Base-by-base conservation (phyloP, 1,140 invertebrate species). In the Ceratoteleas bidentatus region DNA sequence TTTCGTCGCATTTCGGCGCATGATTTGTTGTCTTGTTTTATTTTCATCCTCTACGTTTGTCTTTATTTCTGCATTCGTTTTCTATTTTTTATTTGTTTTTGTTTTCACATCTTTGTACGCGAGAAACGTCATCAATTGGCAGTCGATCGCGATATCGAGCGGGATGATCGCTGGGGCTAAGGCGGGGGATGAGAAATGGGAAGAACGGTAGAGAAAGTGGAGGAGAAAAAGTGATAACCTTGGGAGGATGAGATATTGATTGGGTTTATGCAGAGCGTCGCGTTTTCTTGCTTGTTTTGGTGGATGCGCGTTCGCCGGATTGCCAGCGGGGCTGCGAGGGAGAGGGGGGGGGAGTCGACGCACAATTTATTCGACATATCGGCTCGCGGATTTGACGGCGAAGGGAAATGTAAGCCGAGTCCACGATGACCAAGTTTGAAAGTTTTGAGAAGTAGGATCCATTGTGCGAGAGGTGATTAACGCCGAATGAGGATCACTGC, bases 151-250 rank as follows among this genome's bases (percentile, higher is more conserved):
- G 36, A 11, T 0, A 40, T 11, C 36, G 36, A 11, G 2, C 36
- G 36, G 7, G 36, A 40, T 40, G 36, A 11, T 40, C 36, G 36
- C 6, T 11, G 10, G 7, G 36, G 6, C 7, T 40, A 6, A 40
- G 7, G 36, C 36, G 36, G 38, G 10, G 53, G 53, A 75, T 47
- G 54, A 68, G 47, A 75, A 53, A 54, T 47, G 56, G 24, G 62
- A 61, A 38, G 62, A 53, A 54, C 57, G 57, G 13, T n/a, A 49
- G 73, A 76, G 73, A 76, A 77, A 69, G 74, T 77, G 49, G 13
- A 38, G 43, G 40, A 52, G 74, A 70, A 77, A 77, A 77, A 57
- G 65, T 69, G 74, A 77, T 77, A 77, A 77, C 74, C 74, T 77
- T 69, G 64, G 64, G 52, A 57, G 62, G 68, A 40, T 40, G 74